Conservation (phyloP, 2,797 vertebrate genomes). For the Triplophysa yarkandensis region DNA sequence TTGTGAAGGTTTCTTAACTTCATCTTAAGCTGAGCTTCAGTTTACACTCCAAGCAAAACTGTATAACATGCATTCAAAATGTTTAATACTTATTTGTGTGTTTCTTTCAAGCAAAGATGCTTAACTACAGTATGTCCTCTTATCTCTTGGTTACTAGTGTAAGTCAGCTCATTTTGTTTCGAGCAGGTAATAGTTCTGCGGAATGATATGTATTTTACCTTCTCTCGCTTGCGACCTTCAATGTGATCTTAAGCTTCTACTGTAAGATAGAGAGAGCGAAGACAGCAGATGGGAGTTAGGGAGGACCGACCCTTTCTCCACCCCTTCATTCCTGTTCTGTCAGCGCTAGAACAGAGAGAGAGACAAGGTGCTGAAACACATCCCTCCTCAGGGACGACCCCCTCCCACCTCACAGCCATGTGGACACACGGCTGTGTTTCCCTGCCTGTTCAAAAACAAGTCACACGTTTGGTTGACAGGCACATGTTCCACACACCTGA, state of each 20-base stretch:
- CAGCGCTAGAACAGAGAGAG: conserved; percentile 69
- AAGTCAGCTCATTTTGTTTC: too few species aligned
- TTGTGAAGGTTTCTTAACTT: too few species aligned
- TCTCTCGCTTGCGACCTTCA: conserved; percentile 9
- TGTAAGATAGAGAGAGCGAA: conserved; percentile 48
- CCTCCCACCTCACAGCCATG: conserved; percentile 42
- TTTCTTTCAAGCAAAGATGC: too few species aligned
- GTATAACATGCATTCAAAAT: too few species aligned
- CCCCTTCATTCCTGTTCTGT: conserved; percentile 62
- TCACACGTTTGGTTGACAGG: conserved; percentile 35
- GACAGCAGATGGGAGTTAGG: conserved; percentile 50
- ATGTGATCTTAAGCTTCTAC: conserved; percentile 35
- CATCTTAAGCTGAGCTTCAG: too few species aligned
- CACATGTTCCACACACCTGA: conserved; percentile 30
- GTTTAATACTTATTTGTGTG: too few species aligned
- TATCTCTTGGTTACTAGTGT: too few species aligned
- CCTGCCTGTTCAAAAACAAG: conserved; percentile 42
- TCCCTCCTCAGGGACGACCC: conserved; percentile 61
- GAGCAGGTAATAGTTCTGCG: conserved; percentile 9
- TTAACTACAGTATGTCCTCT: background rate
- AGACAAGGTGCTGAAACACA: conserved; percentile 77
- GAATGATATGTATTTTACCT: conserved; percentile 26
- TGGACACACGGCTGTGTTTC: conserved; percentile 42
- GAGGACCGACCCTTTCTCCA: conserved; percentile 50
- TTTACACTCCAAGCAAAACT: too few species aligned